These are phyloP conservation scores for Gopherus flavomarginatus DNA, from an alignment of 2,113 vertebrate species.

Conservation along the genomic window DNA sequence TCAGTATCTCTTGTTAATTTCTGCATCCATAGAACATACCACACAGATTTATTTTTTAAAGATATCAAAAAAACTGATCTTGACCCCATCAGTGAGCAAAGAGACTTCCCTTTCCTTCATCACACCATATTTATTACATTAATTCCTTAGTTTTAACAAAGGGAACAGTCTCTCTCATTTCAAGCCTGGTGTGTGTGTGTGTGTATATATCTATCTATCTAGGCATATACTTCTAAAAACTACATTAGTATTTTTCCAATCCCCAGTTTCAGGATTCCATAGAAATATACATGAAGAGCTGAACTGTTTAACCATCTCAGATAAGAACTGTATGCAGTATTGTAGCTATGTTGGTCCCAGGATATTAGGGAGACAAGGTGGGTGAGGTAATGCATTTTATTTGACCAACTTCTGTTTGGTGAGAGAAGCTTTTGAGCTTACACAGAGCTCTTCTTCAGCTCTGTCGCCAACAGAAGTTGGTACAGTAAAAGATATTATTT, in stretches of 20 bases:
- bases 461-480: not conserved
- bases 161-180: conserved; percentile 29
- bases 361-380: not conserved
- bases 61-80: conserved; percentile 29
- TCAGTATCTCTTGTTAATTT: not conserved
- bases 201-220: not conserved
- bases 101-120: conserved; percentile 8
- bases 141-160: conserved; percentile 33
- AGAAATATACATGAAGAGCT: not conserved
- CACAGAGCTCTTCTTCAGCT: not conserved
- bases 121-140: conserved; percentile 53
- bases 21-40: conserved; percentile 5
- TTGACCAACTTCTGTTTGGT: not conserved
- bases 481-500: not conserved
- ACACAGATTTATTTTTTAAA: not conserved
- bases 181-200: not conserved
- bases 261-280: conserved; percentile 23
- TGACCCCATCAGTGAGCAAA: conserved; percentile 41
- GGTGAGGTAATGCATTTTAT: not conserved
- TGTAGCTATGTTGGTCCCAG: not conserved
- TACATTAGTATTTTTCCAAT: not conserved
- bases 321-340: not conserved
- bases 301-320: conserved; percentile 1
- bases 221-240: not conserved
- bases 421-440: not conserved